phyloP scores from a whole-genome alignment of 2,797 vertebrate species.

The Microchirus variegatus region DNA sequence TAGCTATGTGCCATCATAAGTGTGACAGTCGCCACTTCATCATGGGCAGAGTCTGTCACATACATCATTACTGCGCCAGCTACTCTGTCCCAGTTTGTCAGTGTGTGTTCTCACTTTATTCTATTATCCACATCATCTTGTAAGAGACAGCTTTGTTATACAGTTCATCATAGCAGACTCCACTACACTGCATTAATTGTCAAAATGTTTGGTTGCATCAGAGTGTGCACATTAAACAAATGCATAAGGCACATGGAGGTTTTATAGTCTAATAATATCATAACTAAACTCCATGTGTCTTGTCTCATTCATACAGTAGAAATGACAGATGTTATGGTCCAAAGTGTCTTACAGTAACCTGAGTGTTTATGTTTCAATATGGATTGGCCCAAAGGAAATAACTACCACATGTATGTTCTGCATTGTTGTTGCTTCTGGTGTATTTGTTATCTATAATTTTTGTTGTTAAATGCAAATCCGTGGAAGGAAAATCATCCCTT shows the following conservation, averaged over 20 bases:
- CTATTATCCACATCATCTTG: slow-evolving; percentile 35
- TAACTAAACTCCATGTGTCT: slow-evolving; percentile 13
- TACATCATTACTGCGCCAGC: slow-evolving; percentile 52
- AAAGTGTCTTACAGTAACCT: slow-evolving; percentile 39
- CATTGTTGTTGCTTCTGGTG: slow-evolving; percentile 49
- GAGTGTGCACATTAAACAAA: slow-evolving; percentile 2
- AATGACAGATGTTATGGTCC: slow-evolving; percentile 32
- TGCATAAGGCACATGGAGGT: slow-evolving; percentile 5
- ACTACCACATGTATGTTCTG: slow-evolving; percentile 42
- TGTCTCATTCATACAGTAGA: slow-evolving; percentile 8
- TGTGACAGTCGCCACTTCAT: slow-evolving; percentile 69
- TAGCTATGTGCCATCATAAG: slow-evolving; percentile 53
- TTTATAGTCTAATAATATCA: slow-evolving; percentile 9
- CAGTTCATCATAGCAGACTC: not conserved
- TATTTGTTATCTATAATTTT: slow-evolving; percentile 62
- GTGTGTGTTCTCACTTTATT: slow-evolving; percentile 43
- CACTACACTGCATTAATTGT: slow-evolving; percentile 4
- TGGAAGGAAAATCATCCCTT: slow-evolving; percentile 40
- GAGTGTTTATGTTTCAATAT: slow-evolving; percentile 45
- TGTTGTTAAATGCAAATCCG: slow-evolving; percentile 57
- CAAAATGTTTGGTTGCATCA: slow-evolving; percentile 8
- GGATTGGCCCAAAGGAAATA: slow-evolving; percentile 44
- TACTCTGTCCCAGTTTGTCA: slow-evolving; percentile 38
- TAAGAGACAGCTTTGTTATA: slow-evolving; percentile 18
- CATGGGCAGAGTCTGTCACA: slow-evolving; percentile 59